Conservation (phyloP, 2,113 vertebrate genomes). For the Plecotus auritus region DNA sequence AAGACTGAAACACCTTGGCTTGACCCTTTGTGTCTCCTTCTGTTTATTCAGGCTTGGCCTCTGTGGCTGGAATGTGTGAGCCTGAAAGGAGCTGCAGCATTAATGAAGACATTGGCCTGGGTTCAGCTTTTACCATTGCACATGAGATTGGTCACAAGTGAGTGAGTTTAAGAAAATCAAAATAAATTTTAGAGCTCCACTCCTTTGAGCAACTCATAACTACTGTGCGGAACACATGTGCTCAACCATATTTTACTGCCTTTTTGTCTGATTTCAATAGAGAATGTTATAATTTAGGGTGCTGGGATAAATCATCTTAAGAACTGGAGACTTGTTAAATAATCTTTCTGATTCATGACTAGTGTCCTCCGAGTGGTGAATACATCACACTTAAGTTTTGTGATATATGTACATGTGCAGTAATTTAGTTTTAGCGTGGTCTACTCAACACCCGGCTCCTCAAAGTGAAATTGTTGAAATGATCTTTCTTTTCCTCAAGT, state of each 20-base stretch:
- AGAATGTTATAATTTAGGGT: conserved; percentile 50
- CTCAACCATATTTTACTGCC: conserved; percentile 58
- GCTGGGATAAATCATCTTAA: conserved; percentile 49
- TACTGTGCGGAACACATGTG: conserved; percentile 35
- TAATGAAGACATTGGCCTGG: conserved; percentile 99
- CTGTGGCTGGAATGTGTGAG: conserved; percentile 99
- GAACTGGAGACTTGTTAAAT: conserved; percentile 49
- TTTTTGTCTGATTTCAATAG: conserved; percentile 56
- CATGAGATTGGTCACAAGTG: conserved; percentile 99
- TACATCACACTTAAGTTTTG: conserved; percentile 23
- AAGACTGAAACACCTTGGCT: conserved; percentile 89
- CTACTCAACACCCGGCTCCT: neutral
- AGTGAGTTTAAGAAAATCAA: conserved; percentile 85
- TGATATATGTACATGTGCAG: neutral
- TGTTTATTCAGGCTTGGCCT: conserved; percentile 95
- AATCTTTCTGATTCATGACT: conserved; percentile 38
- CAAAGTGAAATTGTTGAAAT: neutral
- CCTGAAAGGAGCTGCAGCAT: conserved; percentile 99
- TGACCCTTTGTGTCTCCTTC: conserved; percentile 89
- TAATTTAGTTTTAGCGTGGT: neutral
- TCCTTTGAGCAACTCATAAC: conserved; percentile 72
- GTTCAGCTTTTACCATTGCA: conserved; percentile 99
- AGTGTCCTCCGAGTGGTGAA: conserved; percentile 3
- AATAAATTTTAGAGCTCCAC: conserved; percentile 72
- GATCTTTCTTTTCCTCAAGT: conserved; percentile 43